Evolutionary conservation across 1,140 invertebrate genomes (phyloP).

Genomic region (Bilobella aurantiaca): DNA sequence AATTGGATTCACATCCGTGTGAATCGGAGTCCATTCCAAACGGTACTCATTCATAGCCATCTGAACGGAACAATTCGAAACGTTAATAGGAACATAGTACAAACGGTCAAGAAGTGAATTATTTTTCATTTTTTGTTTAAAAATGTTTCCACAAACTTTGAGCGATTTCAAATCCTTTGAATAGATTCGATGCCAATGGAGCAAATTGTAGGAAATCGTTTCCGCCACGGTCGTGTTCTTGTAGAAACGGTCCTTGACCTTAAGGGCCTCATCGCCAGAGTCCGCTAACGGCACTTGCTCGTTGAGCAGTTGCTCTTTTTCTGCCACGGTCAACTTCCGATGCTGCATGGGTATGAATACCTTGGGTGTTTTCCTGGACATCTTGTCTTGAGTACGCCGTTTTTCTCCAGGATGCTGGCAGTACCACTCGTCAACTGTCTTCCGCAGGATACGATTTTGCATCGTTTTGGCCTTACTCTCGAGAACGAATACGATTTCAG

Average conservation of each 20-base stretch:
- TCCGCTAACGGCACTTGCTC: background rate
- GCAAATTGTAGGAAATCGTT: conserved; percentile 7
- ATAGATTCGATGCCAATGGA: conserved; percentile 21
- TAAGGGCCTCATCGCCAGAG: background rate
- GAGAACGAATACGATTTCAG: conserved; percentile 24
- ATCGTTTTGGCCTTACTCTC: conserved; percentile 15
- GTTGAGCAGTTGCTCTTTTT: background rate
- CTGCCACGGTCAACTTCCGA: too few species aligned
- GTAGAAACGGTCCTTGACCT: conserved; percentile 4
- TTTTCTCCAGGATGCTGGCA: conserved; percentile 5
- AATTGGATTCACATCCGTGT: conserved; percentile 15
- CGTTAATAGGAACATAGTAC: background rate
- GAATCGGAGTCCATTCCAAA: conserved; percentile 19
- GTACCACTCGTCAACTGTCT: conserved; percentile 18
- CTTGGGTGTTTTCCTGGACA: background rate
- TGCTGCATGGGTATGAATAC: too few species aligned
- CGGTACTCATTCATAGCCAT: conserved; percentile 14
- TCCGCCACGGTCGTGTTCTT: background rate
- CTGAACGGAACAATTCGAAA: conserved; percentile 9
- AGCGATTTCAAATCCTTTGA: conserved; percentile 5
- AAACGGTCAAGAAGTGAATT: background rate
- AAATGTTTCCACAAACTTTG: too few species aligned
- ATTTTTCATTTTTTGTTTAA: too few species aligned
- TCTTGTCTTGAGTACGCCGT: background rate
- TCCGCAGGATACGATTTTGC: conserved; percentile 12